Evolutionary conservation across 2,113 vertebrate species (phyloP).

Genomic region (Chloroceryle aenea): DNA sequence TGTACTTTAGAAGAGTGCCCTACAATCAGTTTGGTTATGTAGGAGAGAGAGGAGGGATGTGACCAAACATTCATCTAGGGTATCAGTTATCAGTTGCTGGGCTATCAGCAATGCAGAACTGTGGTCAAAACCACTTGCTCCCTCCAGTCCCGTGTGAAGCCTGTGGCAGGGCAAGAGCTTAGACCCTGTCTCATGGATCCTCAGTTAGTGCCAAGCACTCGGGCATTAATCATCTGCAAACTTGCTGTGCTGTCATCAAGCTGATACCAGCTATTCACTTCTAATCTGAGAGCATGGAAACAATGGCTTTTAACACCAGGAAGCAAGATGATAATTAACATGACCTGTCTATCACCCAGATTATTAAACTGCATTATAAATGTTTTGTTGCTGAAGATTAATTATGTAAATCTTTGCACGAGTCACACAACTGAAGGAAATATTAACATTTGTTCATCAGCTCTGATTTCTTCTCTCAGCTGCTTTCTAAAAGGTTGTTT

Average conservation of each 20-base stretch:
- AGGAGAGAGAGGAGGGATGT: not conserved
- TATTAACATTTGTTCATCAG: constrained; percentile 17
- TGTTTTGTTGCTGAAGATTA: constrained; percentile 58
- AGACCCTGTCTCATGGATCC: not conserved
- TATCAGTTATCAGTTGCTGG: not conserved
- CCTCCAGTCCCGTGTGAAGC: not conserved
- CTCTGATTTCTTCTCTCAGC: constrained; percentile 7
- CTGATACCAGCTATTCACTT: constrained; percentile 23
- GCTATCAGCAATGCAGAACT: not conserved
- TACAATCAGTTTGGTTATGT: not conserved
- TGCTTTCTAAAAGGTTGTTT: not conserved
- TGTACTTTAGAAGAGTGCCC: not conserved
- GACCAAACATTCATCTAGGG: not conserved
- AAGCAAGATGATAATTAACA: constrained; percentile 50
- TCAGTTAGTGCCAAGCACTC: not conserved
- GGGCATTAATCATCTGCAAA: constrained; percentile 39
- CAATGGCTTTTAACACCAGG: constrained; percentile 35
- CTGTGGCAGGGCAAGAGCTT: not conserved
- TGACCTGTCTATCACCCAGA: constrained; percentile 30
- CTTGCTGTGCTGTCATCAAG: not conserved
- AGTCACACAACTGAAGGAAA: constrained; percentile 19
- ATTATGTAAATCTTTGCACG: constrained; percentile 59
- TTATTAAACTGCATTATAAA: constrained; percentile 44
- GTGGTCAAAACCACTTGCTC: not conserved
- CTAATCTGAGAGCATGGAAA: constrained; percentile 2